Evolutionary conservation across 2,113 vertebrate genomes (phyloP), one percentile per base, ranked within the genome.

Genomic region (Nettapus auritus): DNA sequence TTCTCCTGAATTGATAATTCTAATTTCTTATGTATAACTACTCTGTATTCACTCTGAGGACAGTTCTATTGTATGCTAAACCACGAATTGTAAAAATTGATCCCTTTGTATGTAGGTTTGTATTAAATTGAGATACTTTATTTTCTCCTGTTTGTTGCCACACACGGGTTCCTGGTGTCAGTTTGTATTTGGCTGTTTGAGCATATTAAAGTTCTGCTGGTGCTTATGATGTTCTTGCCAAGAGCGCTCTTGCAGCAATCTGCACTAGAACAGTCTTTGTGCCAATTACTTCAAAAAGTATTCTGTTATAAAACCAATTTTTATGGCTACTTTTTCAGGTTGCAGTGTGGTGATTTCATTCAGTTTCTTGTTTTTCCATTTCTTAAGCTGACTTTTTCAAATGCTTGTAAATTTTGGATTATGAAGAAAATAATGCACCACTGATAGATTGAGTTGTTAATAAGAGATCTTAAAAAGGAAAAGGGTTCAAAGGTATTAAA

Each of bases 211-310:
- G 98, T 98, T 98, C 98, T 96, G 97, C 98, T 98, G 94, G 96
- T 91, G 98, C 97, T 97, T 98, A 94, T 98, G 98, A 98, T 98
- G 98, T 98, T 98, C 98, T 99, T 98, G 98, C 98, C 98, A 98
- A 98, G 98, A 98, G 98, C 98, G 33, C 89, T 98, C 98, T 98
- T 98, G 97, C 96, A 98, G 98, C 98, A 98, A 97, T 98, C 97
- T 98, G 96, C 92, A 89, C 93, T 96, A 91, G 92, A 97, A 96
- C 94, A 94, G 95, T 96, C 98, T 98, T 98, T 98, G 97, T 98
- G 97, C 97, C 98, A 98, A 98, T 98, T 98, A 98, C 98, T 98
- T 98, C 97, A 98, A 97, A 98, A 98, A 98, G 82, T 98, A 96
- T 96, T 97, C 94, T 96, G 94, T 96, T 97, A 97, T 97, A 98